phyloP scores from a whole-genome alignment of 2,888 invertebrate genomes.

The Linnaemya tessellans region DNA sequence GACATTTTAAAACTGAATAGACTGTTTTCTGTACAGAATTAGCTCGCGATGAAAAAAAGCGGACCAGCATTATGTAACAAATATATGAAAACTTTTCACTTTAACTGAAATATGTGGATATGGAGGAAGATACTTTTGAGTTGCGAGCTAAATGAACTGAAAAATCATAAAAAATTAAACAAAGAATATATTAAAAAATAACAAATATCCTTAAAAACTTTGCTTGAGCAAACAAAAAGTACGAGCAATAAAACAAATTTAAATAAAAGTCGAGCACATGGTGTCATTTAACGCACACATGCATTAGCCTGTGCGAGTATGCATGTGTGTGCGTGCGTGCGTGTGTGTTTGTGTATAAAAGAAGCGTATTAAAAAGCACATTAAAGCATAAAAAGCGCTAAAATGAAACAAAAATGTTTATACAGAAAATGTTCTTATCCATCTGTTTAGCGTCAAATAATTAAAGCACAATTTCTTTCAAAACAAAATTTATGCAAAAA shows the following conservation, averaged over 20 bases:
- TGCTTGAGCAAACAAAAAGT: conserved; percentile 51
- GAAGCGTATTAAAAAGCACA: conserved; percentile 34
- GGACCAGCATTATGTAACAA: conserved; percentile 46
- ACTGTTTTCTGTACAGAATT: background rate
- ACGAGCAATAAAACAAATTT: conserved; percentile 38
- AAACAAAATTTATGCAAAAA: background rate
- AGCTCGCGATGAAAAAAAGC: conserved; percentile 4
- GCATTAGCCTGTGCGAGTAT: background rate
- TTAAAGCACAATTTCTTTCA: conserved; percentile 23
- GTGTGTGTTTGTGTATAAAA: background rate
- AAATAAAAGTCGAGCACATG: conserved; percentile 67
- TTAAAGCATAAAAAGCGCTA: conserved; percentile 8
- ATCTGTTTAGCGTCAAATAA: conserved; percentile 37
- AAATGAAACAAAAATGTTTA: conserved; percentile 39
- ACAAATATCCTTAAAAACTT: conserved; percentile 50
- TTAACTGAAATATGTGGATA: conserved; percentile 58
- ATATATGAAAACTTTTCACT: conserved; percentile 67
- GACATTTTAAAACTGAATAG: background rate
- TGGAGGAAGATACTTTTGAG: conserved; percentile 50
- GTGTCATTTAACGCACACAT: conserved; percentile 59
- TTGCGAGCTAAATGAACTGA: conserved; percentile 70
- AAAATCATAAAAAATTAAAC: conserved; percentile 63
- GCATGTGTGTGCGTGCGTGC: background rate
- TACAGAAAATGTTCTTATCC: conserved; percentile 43
- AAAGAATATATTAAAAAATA: conserved; percentile 46